A percentile compares a stretch with the other conserved stretches of the same genome.
phyloP scores from a whole-genome alignment of 2,888 invertebrate species.

The Parnassius smintheus region DNA sequence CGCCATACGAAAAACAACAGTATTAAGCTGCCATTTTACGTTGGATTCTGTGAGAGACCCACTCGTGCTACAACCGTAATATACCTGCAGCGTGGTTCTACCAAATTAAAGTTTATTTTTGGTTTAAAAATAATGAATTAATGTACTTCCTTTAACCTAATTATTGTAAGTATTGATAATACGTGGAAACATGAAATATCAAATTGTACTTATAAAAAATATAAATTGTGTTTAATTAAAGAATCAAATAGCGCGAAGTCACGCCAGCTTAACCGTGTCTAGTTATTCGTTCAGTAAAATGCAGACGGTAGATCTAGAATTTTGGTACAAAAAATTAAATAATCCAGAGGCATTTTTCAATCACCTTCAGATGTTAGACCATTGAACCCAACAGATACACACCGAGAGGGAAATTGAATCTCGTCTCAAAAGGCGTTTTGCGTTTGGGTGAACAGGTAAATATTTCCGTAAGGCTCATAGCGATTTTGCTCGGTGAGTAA shows the following conservation, averaged over 20 bases:
- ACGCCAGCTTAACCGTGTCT: background rate
- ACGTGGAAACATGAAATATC: no score
- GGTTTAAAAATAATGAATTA: no score
- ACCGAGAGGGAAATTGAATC: background rate
- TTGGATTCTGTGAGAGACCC: no score
- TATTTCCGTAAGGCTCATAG: background rate
- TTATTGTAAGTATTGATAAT: no score
- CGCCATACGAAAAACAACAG: no score
- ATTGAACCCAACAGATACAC: background rate
- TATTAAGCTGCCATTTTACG: no score
- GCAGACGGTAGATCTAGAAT: background rate
- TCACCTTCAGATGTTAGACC: background rate
- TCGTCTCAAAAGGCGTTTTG: conserved; percentile 31
- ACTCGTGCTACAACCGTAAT: no score
- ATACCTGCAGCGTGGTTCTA: no score
- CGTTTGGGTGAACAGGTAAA: conserved; percentile 28
- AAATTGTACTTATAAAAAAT: background rate
- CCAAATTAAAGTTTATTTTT: no score
- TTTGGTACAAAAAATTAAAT: background rate
- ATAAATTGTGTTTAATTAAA: background rate
- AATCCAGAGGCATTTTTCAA: background rate
- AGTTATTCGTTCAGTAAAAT: background rate
- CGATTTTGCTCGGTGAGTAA: no score
- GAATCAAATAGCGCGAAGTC: background rate
- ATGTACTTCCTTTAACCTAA: no score